Conservation (phyloP, 2,888 invertebrate species). For the Loripinus fragilis region DNA sequence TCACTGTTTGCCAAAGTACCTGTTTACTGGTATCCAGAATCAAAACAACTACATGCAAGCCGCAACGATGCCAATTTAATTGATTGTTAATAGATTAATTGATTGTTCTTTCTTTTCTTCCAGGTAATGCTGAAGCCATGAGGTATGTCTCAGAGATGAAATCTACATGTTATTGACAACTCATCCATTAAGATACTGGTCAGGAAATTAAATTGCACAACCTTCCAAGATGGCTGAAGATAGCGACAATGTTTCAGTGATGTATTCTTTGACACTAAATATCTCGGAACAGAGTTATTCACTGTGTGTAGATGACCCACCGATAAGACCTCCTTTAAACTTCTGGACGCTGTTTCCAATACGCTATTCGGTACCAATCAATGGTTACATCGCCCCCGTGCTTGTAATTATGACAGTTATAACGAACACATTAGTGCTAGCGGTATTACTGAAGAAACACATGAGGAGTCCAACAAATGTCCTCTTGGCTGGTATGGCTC, state of each 20-base stretch:
- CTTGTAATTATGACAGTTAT: conserved; percentile 94
- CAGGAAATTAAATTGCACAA: too few species aligned
- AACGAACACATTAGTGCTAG: conserved; percentile 94
- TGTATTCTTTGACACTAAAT: not conserved
- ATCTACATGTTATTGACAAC: too few species aligned
- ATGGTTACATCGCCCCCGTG: conserved; percentile 92
- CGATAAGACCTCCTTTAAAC: conserved; percentile 7
- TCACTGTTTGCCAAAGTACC: too few species aligned
- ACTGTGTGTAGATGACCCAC: not conserved
- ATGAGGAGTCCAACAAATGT: conserved; percentile 96
- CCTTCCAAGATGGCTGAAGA: not conserved
- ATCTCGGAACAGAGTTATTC: not conserved
- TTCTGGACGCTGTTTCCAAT: conserved; percentile 51
- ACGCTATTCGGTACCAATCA: conserved; percentile 85
- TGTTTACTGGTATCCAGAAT: too few species aligned
- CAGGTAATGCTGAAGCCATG: too few species aligned
- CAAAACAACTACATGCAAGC: too few species aligned
- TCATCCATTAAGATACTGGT: too few species aligned
- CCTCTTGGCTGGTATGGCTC: conserved; percentile 97
- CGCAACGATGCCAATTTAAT: too few species aligned
- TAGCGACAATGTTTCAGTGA: not conserved
- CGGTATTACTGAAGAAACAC: conserved; percentile 94
- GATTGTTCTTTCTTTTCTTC: too few species aligned
- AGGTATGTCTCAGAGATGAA: too few species aligned
- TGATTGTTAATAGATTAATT: too few species aligned